Percentiles rank a stretch among this genome's conserved stretches.
These are phyloP conservation scores for Zaprionus vittiger DNA, from an alignment of 1,140 invertebrate species.

Conservation along the genomic window DNA sequence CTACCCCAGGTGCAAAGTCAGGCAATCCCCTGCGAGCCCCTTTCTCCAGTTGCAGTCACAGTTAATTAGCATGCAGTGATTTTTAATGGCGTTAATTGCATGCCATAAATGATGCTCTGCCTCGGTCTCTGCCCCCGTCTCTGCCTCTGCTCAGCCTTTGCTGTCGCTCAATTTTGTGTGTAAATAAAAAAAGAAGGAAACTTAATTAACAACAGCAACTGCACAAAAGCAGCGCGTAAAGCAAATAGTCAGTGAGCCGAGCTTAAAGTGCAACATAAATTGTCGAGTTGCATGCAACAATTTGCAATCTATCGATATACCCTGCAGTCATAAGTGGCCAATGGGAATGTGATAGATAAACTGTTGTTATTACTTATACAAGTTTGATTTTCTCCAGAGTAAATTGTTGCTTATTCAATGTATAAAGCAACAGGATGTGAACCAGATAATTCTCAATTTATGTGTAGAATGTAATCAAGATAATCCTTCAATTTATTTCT, in stretches of 20 bases:
- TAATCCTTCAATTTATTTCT: too few species aligned
- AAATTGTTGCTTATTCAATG: not conserved
- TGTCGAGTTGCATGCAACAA: conserved; percentile 14
- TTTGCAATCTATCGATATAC: conserved; percentile 18
- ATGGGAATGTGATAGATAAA: not conserved
- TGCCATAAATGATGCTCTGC: conserved; percentile 56
- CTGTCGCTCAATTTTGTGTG: conserved; percentile 33
- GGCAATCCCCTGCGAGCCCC: too few species aligned
- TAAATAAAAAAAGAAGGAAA: conserved; percentile 61
- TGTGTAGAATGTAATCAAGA: too few species aligned
- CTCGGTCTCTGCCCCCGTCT: not conserved
- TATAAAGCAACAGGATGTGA: too few species aligned
- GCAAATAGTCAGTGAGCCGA: conserved; percentile 21
- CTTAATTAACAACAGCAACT: conserved; percentile 67
- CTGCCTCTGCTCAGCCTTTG: not conserved
- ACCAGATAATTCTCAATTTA: too few species aligned
- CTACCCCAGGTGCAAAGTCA: too few species aligned
- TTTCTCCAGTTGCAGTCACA: conserved; percentile 42
- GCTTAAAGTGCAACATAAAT: conserved; percentile 47
- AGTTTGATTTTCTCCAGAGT: too few species aligned
- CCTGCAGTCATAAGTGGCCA: not conserved
- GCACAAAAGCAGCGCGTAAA: conserved; percentile 15
- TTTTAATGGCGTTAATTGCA: conserved; percentile 76
- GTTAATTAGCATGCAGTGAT: conserved; percentile 70
- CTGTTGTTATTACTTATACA: too few species aligned